These are phyloP conservation scores for Siniperca knerii DNA, from an alignment of 2,113 vertebrate genomes.

Conservation along the genomic window DNA sequence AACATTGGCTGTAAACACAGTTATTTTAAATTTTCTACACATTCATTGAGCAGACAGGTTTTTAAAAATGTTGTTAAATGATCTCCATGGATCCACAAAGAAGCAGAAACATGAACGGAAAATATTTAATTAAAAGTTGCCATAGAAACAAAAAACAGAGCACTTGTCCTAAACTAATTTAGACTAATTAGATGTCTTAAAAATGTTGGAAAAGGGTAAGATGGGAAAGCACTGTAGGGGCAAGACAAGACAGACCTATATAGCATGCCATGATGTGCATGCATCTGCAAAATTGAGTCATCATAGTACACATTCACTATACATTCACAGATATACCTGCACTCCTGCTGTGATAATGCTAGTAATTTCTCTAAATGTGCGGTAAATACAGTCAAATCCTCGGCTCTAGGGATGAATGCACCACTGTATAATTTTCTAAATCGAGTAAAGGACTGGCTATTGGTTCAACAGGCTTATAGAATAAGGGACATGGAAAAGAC, in stretches of 20 bases:
- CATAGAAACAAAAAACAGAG: constrained; percentile 55
- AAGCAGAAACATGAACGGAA: neutral
- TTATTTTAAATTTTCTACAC: too few relatives aligned
- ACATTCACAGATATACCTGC: neutral
- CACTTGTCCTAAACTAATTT: neutral
- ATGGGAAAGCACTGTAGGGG: neutral
- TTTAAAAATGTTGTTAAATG: too few relatives aligned
- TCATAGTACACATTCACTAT: neutral
- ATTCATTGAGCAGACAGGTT: too few relatives aligned
- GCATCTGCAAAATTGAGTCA: neutral
- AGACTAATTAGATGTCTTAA: constrained; percentile 18
- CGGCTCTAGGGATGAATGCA: neutral
- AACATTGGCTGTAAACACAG: neutral
- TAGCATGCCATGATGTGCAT: neutral
- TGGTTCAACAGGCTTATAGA: constrained; percentile 18
- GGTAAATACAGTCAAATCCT: constrained; percentile 12
- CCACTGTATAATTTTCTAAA: constrained; percentile 18
- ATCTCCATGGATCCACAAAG: neutral
- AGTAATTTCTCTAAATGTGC: neutral
- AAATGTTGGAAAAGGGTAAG: neutral
- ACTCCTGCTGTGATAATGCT: constrained; percentile 28
- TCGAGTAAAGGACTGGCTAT: neutral
- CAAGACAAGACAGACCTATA: neutral
- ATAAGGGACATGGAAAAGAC: neutral
- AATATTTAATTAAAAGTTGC: constrained; percentile 37